phyloP scores from a whole-genome alignment of 2,888 invertebrate genomes.

The Petrophora chlorosata region DNA sequence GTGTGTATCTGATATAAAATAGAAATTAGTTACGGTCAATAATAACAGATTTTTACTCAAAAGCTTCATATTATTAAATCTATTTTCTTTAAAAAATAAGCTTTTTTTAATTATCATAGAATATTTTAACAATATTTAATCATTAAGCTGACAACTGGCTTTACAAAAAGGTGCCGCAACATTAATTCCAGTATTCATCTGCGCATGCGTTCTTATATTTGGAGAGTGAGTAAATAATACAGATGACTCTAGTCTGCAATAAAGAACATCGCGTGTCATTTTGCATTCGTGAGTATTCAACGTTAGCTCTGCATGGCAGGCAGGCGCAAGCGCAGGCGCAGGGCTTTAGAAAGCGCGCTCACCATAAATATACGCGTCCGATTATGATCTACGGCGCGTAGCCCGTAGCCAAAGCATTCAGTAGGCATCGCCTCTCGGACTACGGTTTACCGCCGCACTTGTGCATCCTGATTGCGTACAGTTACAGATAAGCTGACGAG shows the following conservation, averaged over 20 bases:
- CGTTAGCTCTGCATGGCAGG: constrained; percentile 52
- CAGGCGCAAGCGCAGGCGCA: constrained; percentile 24
- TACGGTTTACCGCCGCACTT: constrained; percentile 8
- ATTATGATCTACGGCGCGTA: constrained; percentile 83
- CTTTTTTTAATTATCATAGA: neutral
- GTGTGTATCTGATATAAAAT: neutral
- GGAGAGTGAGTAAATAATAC: constrained; percentile 37
- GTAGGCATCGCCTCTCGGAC: constrained; percentile 3
- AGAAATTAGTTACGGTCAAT: neutral
- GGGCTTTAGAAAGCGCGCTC: constrained; percentile 71
- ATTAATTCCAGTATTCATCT: constrained; percentile 57
- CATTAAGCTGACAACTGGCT: constrained; percentile 32
- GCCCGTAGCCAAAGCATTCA: constrained; percentile 68
- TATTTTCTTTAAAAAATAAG: neutral
- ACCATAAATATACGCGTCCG: constrained; percentile 80
- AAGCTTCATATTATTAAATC: neutral
- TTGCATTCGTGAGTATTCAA: constrained; percentile 63
- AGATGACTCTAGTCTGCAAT: constrained; percentile 51
- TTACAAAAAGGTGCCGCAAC: constrained; percentile 42
- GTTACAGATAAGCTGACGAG: neutral
- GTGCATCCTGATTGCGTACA: neutral
- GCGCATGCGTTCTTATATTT: constrained; percentile 44
- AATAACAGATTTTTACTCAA: neutral
- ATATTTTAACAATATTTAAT: constrained; percentile 39
- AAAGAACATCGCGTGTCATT: constrained; percentile 67